Conservation (phyloP, 2,888 invertebrate genomes). For the Myathropa florea region DNA sequence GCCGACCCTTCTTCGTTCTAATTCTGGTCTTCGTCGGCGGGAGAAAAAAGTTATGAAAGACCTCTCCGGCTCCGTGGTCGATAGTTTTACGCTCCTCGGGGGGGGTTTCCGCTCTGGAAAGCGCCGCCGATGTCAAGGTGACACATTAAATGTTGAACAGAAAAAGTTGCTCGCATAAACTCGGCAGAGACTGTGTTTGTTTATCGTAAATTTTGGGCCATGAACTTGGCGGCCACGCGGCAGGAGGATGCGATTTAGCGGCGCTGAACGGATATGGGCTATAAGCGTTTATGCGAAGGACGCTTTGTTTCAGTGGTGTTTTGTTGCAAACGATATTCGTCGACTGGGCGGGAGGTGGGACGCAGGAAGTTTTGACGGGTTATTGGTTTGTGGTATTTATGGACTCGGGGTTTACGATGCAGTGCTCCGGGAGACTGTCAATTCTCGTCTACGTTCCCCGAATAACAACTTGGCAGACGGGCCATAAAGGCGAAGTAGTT, state of each 20-base stretch:
- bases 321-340: neutral
- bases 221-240: conserved; percentile 18
- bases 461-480: neutral
- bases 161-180: neutral
- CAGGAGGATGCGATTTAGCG: conserved; percentile 17
- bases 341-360: neutral
- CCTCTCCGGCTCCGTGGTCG: neutral
- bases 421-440: neutral
- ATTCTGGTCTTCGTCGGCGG: neutral
- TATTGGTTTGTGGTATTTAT: neutral
- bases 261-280: conserved; percentile 6
- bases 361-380: neutral
- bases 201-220: conserved; percentile 15
- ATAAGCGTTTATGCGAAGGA: conserved; percentile 28
- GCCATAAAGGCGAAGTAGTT: neutral
- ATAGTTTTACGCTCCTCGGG: conserved; percentile 18
- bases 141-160: neutral
- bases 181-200: conserved; percentile 12
- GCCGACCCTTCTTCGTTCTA: neutral
- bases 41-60: conserved; percentile 1
- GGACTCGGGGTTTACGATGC: neutral
- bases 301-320: neutral
- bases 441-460: neutral
- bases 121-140: conserved; percentile 37
- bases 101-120: conserved; percentile 16